Base-by-base conservation (phyloP, 2,888 invertebrate species). In the Coleophora flavipennella region DNA sequence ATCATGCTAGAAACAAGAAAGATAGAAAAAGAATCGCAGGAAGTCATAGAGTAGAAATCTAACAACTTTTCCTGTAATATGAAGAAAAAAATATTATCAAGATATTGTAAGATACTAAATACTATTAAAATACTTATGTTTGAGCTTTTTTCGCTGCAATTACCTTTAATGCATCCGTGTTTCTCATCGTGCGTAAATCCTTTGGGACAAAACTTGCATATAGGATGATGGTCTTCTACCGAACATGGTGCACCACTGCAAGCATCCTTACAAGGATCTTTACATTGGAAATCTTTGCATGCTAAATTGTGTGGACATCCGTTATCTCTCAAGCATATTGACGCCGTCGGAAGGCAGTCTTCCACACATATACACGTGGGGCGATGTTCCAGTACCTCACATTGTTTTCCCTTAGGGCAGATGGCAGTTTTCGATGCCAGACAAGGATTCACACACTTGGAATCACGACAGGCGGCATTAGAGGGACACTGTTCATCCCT, bases 131-230 rank as follows among this genome's bases (percentile, higher is more conserved):
- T 57, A 62, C 64, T 63, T 20, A 20, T 3, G 20, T 20, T 29
- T 57, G 53, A 57, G 59, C 47, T 55, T 59, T 61, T 59, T 57
- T 65, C 61, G 52, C 61, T 56, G 55, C 59, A 72, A 79, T 95
- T 96, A 96, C 96, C 95, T 95, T 95, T 94, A 86, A 93, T 91
- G 89, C 96, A 96, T 92, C 95, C 95, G 87, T 92, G 92, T 88
- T 91, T 91, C 74, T 93, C 90, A 87, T 96, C 95, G 81, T 93
- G 92, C 87, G 91, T 91, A 89, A 92, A 96, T 87, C 95, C 96
- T 83, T 90, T 89, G 71, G 96, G 95, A 88, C 96, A 96, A 90
- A 94, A 95, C 91, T 95, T 94, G 92, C 96, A 96, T 81, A 93
- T 91, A 60, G 96, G 93, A 86, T 92, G 94, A 88, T 96, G 96